A percentile compares a stretch with the other conserved stretches of the same genome.
These are phyloP conservation scores for Enteromius viviparus DNA, from an alignment of 2,797 vertebrate genomes.

Conservation along the genomic window DNA sequence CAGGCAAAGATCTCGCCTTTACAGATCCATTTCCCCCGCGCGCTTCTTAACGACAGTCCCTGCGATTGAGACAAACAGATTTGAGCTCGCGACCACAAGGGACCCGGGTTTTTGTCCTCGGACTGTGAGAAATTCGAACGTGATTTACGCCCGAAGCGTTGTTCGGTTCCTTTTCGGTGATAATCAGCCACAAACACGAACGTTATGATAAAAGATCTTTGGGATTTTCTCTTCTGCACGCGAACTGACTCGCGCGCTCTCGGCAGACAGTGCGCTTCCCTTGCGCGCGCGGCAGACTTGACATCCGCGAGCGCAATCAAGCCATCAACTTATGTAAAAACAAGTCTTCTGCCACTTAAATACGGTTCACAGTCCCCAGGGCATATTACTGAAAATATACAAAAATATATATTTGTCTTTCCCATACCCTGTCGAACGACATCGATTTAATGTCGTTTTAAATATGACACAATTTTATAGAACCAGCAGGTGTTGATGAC, in stretches of 20 bases:
- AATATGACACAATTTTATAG: conserved; percentile 1
- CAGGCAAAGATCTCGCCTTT: conserved; percentile 11
- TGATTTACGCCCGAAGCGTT: not conserved
- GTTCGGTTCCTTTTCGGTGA: not conserved
- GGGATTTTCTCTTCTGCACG: not conserved
- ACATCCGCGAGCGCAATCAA: conserved; percentile 7
- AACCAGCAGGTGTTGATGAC: not conserved
- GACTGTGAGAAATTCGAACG: no score
- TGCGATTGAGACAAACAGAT: not conserved
- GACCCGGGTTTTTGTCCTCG: not conserved
- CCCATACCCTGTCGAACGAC: not conserved
- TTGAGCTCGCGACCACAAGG: not conserved
- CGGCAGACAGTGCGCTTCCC: not conserved
- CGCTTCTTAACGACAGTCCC: conserved; percentile 7
- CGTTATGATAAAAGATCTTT: conserved; percentile 9
- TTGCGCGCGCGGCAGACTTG: conserved; percentile 9
- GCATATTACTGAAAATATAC: not conserved
- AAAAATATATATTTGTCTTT: not conserved
- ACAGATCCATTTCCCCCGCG: conserved; percentile 23
- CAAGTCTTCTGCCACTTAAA: not conserved
- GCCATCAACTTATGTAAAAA: not conserved
- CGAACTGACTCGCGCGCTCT: conserved; percentile 30
- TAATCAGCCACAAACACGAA: not conserved
- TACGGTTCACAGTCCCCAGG: not conserved
- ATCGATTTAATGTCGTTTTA: not conserved